Conservation (phyloP, 1,140 invertebrate genomes). For the Spodoptera frugiperda region DNA sequence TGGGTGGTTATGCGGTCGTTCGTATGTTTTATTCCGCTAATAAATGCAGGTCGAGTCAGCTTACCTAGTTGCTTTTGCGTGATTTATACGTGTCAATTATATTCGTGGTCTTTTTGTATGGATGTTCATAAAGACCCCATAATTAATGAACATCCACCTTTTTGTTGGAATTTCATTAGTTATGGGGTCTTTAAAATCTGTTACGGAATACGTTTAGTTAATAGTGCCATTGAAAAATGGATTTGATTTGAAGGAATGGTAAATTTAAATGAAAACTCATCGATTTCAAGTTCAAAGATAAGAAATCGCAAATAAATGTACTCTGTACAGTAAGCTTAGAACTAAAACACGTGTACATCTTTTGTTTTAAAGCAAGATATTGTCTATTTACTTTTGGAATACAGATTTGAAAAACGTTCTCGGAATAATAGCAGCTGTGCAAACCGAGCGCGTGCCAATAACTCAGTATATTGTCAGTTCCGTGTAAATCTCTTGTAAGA, state of each 20-base stretch:
- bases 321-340: background rate
- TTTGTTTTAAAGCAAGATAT: constrained; percentile 7
- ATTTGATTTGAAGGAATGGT: no score
- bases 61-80: background rate
- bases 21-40: constrained; percentile 4
- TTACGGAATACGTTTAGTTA: no score
- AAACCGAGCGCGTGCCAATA: constrained; percentile 43
- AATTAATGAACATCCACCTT: no score
- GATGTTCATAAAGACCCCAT: no score
- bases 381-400: constrained; percentile 16
- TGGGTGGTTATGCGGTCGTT: background rate
- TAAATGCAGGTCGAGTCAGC: background rate
- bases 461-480: constrained; percentile 55
- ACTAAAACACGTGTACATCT: background rate
- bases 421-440: constrained; percentile 35
- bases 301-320: no score
- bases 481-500: constrained; percentile 58
- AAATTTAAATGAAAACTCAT: background rate
- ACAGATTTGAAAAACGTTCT: constrained; percentile 12
- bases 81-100: background rate
- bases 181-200: no score
- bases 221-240: no score
- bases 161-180: no score
- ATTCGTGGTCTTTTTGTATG: background rate
- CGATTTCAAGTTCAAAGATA: background rate